Percentiles rank a stretch among this genome's conserved stretches.
Conservation (phyloP, 1,140 invertebrate species). For the Amphibalanus amphitrite region DNA sequence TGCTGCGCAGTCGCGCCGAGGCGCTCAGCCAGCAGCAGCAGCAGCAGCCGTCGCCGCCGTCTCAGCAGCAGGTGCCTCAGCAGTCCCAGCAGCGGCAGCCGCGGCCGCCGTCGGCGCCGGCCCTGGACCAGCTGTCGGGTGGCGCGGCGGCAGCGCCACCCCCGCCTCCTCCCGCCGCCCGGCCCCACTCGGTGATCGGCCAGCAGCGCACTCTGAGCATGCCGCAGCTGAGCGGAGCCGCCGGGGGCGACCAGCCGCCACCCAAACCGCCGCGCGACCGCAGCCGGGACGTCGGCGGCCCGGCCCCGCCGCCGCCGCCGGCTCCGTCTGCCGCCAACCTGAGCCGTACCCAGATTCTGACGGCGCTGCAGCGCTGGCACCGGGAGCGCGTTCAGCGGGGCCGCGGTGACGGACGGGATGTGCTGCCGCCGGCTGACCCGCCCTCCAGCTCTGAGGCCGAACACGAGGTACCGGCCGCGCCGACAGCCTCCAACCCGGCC, state of each 20-base stretch:
- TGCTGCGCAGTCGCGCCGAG: slow-evolving; percentile 39
- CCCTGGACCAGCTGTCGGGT: neutral
- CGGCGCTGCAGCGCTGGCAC: slow-evolving; percentile 54
- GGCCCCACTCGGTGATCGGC: slow-evolving; percentile 21
- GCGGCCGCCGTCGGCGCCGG: neutral
- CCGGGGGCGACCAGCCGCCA: slow-evolving; percentile 25
- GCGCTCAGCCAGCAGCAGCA: neutral
- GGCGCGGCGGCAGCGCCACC: neutral
- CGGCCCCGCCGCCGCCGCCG: too few relatives aligned
- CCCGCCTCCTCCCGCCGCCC: slow-evolving; percentile 19
- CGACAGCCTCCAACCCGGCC: neutral
- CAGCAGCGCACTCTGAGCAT: slow-evolving; percentile 53
- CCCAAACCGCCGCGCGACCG: slow-evolving; percentile 37
- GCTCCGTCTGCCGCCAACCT: slow-evolving; percentile 28
- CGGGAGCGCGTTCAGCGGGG: slow-evolving; percentile 45
- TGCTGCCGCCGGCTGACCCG: neutral
- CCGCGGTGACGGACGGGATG: slow-evolving; percentile 24
- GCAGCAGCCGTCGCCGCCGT: too few relatives aligned
- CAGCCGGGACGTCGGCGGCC: neutral
- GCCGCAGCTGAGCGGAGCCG: slow-evolving; percentile 41
- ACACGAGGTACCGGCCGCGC: neutral
- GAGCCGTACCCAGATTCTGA: slow-evolving; percentile 18
- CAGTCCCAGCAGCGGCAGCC: neutral
- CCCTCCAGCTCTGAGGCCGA: neutral
- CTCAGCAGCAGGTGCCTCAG: too few relatives aligned